phyloP scores from a whole-genome alignment of 2,113 vertebrate genomes.

The Psophia crepitans region DNA sequence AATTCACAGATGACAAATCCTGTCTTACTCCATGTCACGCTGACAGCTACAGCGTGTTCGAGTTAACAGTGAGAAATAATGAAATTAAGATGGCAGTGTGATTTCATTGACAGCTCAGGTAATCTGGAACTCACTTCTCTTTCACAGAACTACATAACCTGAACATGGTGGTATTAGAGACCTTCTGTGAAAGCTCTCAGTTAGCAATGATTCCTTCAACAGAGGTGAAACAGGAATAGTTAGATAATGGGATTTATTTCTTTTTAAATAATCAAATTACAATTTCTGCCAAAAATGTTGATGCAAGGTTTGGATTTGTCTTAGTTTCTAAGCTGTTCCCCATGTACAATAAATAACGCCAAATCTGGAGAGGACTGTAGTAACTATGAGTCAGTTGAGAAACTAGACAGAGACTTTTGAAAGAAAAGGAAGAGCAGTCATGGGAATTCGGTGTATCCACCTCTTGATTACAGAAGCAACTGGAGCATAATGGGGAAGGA shows the following conservation, averaged over 20 bases:
- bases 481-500: neutral
- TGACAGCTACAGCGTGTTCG: neutral
- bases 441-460: neutral
- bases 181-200: neutral
- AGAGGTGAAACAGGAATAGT: neutral
- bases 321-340: neutral
- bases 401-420: neutral
- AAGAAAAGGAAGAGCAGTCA: neutral
- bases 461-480: neutral
- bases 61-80: neutral
- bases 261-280: neutral
- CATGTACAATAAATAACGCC: neutral
- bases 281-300: neutral
- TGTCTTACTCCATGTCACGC: neutral
- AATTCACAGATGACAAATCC: neutral
- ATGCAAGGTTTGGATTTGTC: neutral
- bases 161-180: neutral
- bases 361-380: neutral
- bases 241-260: neutral
- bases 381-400: neutral
- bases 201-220: neutral
- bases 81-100: neutral
- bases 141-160: neutral
- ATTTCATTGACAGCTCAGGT: neutral
- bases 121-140: neutral